phyloP scores from a whole-genome alignment of 2,113 vertebrate genomes.

The Fregata magnificens region DNA sequence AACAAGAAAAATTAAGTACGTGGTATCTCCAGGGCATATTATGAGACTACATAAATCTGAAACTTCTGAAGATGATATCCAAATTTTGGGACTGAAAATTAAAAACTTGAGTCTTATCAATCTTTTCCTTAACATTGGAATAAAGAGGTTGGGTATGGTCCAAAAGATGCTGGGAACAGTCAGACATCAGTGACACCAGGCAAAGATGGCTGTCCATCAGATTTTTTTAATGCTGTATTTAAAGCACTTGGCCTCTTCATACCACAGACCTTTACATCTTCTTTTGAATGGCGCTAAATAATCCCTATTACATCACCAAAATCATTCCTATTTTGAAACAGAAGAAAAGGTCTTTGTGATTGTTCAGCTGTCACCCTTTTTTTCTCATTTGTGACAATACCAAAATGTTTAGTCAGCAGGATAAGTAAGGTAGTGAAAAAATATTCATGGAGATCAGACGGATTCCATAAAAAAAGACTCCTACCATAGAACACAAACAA shows the following conservation, averaged over 20 bases:
- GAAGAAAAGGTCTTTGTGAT: constrained; percentile 37
- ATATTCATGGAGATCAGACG: constrained; percentile 10
- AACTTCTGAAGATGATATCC: constrained; percentile 27
- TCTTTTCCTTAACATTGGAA: background rate
- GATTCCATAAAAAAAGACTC: constrained; percentile 18
- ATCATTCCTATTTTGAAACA: constrained; percentile 21
- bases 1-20: constrained; percentile 48
- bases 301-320: background rate
- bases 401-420: constrained; percentile 26
- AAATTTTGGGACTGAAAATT: constrained; percentile 17
- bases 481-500: background rate
- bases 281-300: constrained; percentile 11
- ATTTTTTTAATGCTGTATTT: background rate
- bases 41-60: constrained; percentile 51
- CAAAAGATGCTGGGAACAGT: background rate
- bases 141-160: background rate
- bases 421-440: constrained; percentile 34
- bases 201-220: background rate
- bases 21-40: constrained; percentile 41
- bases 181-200: constrained; percentile 2
- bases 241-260: background rate
- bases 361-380: constrained; percentile 39
- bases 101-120: constrained; percentile 5
- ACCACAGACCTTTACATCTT: background rate
- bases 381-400: constrained; percentile 31